These are phyloP conservation scores for Rhinoderma darwinii DNA, from an alignment of 2,113 vertebrate species.

Conservation along the genomic window DNA sequence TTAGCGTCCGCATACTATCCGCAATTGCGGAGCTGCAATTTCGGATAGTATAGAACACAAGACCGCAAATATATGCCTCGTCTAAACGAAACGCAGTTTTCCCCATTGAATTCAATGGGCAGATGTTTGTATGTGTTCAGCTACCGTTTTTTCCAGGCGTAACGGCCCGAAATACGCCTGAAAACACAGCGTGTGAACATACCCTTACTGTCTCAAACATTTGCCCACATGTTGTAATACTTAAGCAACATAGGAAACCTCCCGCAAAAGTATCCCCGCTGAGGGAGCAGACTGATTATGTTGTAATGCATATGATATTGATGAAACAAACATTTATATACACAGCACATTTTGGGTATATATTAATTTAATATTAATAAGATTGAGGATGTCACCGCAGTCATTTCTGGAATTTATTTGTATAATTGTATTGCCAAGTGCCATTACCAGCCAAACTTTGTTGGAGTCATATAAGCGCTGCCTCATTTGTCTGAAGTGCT, in stretches of 20 bases:
- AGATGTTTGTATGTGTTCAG: too few species aligned
- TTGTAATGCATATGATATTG: not conserved
- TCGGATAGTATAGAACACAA: too few species aligned
- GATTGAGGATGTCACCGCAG: not conserved
- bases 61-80: too few species aligned
- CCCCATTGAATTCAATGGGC: too few species aligned
- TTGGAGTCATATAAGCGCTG: constrained; percentile 3
- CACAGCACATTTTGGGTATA: not conserved
- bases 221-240: not conserved
- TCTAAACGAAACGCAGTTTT: too few species aligned
- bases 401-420: constrained; percentile 5
- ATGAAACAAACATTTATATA: not conserved
- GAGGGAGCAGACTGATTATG: not conserved
- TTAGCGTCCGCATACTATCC: too few species aligned
- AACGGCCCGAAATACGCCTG: too few species aligned
- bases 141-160: too few species aligned
- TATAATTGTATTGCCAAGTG: constrained; percentile 14
- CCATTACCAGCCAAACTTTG: constrained; percentile 7
- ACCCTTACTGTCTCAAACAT: not conserved
- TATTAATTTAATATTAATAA: constrained; percentile 12
- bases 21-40: too few species aligned
- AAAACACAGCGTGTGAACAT: too few species aligned
- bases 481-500: constrained; percentile 22
- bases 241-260: not conserved
- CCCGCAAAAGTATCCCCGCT: not conserved